These are phyloP conservation scores for Gracilinanus agilis DNA, from an alignment of 2,113 vertebrate species.

Conservation along the genomic window DNA sequence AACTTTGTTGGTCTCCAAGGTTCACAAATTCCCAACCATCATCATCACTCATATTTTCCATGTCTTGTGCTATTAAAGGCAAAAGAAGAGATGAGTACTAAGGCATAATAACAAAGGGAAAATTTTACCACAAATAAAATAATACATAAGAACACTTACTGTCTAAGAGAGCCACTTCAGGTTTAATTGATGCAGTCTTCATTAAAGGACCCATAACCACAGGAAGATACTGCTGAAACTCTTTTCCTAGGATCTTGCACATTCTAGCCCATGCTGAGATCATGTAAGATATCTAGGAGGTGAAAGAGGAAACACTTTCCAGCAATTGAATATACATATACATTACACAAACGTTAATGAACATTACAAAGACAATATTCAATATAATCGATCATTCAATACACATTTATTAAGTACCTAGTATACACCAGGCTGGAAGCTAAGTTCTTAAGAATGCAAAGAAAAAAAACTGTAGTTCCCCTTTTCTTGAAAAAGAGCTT, in stretches of 20 bases:
- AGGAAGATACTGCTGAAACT: slow-evolving; percentile 99
- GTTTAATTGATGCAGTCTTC: slow-evolving; percentile 99
- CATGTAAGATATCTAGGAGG: slow-evolving; percentile 97
- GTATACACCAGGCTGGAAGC: too few species aligned
- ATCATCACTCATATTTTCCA: slow-evolving; percentile 99
- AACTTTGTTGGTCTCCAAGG: slow-evolving; percentile 98
- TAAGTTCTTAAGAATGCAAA: not conserved
- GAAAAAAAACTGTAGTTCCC: not conserved
- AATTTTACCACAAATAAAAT: not conserved
- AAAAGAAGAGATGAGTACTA: slow-evolving; percentile 21
- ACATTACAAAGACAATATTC: not conserved
- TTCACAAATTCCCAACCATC: slow-evolving; percentile 99
- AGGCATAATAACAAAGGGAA: not conserved
- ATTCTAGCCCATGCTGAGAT: slow-evolving; percentile 99
- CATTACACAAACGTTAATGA: not conserved
- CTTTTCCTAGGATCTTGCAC: slow-evolving; percentile 99
- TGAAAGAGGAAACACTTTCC: not conserved
- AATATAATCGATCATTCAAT: not conserved
- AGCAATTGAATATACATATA: not conserved
- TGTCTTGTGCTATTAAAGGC: slow-evolving; percentile 93
- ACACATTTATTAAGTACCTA: not conserved
- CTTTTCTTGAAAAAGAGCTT: not conserved
- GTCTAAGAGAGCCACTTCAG: slow-evolving; percentile 98
- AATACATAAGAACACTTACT: slow-evolving; percentile 87
- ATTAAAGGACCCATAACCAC: slow-evolving; percentile 99